Conservation (phyloP, 1,140 invertebrate species). For the Drosophila athabasca region DNA sequence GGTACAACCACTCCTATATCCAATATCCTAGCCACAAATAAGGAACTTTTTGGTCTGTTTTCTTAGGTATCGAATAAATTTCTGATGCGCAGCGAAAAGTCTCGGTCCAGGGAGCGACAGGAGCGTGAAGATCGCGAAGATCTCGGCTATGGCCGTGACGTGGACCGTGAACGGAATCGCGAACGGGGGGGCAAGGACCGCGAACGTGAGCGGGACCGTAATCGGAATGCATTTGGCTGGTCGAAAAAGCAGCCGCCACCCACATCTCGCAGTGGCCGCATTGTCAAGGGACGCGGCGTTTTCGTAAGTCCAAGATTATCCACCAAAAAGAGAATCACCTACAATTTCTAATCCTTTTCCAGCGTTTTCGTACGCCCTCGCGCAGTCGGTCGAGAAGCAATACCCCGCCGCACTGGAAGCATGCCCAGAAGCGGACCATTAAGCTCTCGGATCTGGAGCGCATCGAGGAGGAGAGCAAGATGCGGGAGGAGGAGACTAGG, state of each 20-base stretch:
- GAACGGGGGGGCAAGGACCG: slow-evolving; percentile 84
- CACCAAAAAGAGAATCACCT: background rate
- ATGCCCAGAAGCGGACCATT: slow-evolving; percentile 92
- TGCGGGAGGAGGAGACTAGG: slow-evolving; percentile 87
- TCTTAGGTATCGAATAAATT: slow-evolving; percentile 91
- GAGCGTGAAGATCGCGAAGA: slow-evolving; percentile 50
- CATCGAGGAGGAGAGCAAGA: slow-evolving; percentile 87
- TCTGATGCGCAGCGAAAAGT: slow-evolving; percentile 86
- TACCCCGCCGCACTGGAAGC: slow-evolving; percentile 95
- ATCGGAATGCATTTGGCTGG: slow-evolving; percentile 80
- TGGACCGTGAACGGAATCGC: slow-evolving; percentile 62
- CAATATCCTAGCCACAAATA: too few relatives aligned
- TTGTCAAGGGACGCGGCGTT: slow-evolving; percentile 94
- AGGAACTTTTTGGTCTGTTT: background rate
- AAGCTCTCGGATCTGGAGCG: slow-evolving; percentile 92
- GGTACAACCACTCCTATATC: slow-evolving; percentile 15
- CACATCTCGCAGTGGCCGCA: slow-evolving; percentile 89
- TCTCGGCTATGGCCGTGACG: slow-evolving; percentile 23
- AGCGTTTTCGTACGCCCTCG: slow-evolving; percentile 94
- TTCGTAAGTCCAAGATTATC: slow-evolving; percentile 88
- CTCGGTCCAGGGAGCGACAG: slow-evolving; percentile 72
- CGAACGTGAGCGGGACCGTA: slow-evolving; percentile 77
- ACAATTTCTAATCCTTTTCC: slow-evolving; percentile 15
- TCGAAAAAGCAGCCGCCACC: slow-evolving; percentile 84
- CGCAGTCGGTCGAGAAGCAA: slow-evolving; percentile 91